These are phyloP conservation scores for Elymnias hypermnestra DNA, from an alignment of 1,140 invertebrate genomes.

Conservation along the genomic window DNA sequence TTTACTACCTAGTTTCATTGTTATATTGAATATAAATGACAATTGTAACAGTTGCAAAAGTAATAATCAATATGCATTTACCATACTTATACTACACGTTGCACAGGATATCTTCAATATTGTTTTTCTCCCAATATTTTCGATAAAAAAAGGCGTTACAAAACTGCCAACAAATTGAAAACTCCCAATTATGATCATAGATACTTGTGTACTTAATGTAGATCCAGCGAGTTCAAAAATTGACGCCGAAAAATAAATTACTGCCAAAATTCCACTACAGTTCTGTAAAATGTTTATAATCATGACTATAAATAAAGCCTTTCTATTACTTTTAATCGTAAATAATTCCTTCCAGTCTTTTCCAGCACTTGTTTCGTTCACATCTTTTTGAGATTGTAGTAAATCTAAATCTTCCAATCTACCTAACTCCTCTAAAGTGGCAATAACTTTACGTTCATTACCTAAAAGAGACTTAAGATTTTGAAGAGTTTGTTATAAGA, in stretches of 20 bases:
- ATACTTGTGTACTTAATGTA: conserved; percentile 17
- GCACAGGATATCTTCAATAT: conserved; percentile 56
- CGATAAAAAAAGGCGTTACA: conserved; percentile 58
- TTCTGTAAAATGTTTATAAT: conserved; percentile 46
- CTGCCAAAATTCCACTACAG: conserved; percentile 47
- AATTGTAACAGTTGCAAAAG: too few relatives aligned
- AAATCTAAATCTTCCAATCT: conserved; percentile 24
- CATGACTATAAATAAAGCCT: conserved; percentile 17
- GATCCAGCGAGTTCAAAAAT: conserved; percentile 49
- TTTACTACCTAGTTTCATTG: too few relatives aligned
- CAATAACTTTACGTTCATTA: conserved; percentile 20
- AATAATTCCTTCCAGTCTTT: conserved; percentile 26
- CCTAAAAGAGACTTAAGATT: conserved; percentile 23
- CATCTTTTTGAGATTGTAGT: conserved; percentile 13
- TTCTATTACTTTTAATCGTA: conserved; percentile 26
- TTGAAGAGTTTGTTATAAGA: too few relatives aligned
- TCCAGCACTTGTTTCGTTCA: conserved; percentile 8
- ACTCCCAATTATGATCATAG: conserved; percentile 25
- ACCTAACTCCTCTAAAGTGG: conserved; percentile 17
- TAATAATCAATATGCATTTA: conserved; percentile 13
- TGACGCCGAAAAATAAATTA: conserved; percentile 71
- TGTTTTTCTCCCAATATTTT: conserved; percentile 66
- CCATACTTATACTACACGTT: conserved; percentile 25
- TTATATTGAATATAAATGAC: too few relatives aligned
- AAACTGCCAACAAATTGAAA: conserved; percentile 64